These are phyloP conservation scores for Oxytorus armatus DNA, from an alignment of 2,888 invertebrate genomes.

Conservation along the genomic window DNA sequence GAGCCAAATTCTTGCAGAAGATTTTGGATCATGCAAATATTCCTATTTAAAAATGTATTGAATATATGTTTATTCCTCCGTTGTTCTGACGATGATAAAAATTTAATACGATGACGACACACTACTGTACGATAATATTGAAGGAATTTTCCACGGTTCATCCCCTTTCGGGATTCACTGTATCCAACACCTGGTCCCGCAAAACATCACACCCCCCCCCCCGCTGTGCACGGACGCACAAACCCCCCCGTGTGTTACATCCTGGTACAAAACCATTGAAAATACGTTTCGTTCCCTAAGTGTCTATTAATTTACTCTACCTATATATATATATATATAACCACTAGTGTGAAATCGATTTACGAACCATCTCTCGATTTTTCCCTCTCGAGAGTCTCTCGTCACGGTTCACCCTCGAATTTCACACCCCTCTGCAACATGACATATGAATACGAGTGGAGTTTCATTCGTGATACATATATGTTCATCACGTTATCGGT, in stretches of 20 bases:
- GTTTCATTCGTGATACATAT: background rate
- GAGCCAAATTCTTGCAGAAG: background rate
- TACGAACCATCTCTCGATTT: conserved; percentile 61
- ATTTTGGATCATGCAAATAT: background rate
- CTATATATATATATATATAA: conserved; percentile 65
- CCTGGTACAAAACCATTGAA: conserved; percentile 71
- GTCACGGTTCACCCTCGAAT: conserved; percentile 50
- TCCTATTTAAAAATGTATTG: background rate
- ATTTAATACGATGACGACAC: conserved; percentile 19
- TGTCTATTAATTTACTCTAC: conserved; percentile 79
- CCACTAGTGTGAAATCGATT: conserved; percentile 80
- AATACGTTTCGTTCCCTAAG: conserved; percentile 69
- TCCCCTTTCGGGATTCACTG: conserved; percentile 69
- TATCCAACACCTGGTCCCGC: conserved; percentile 77
- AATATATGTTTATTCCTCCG: conserved; percentile 9
- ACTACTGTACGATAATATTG: conserved; percentile 37
- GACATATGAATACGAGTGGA: conserved; percentile 17
- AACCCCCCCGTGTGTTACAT: conserved; percentile 66
- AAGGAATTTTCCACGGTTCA: conserved; percentile 75
- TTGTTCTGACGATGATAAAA: conserved; percentile 4
- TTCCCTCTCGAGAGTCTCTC: conserved; percentile 51
- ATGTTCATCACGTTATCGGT: background rate
- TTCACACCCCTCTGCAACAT: conserved; percentile 54
- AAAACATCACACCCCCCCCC: conserved; percentile 50
- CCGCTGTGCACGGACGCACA: conserved; percentile 47